These are phyloP conservation scores for Silurus aristotelis DNA, from an alignment of 2,797 vertebrate species.

Conservation along the genomic window DNA sequence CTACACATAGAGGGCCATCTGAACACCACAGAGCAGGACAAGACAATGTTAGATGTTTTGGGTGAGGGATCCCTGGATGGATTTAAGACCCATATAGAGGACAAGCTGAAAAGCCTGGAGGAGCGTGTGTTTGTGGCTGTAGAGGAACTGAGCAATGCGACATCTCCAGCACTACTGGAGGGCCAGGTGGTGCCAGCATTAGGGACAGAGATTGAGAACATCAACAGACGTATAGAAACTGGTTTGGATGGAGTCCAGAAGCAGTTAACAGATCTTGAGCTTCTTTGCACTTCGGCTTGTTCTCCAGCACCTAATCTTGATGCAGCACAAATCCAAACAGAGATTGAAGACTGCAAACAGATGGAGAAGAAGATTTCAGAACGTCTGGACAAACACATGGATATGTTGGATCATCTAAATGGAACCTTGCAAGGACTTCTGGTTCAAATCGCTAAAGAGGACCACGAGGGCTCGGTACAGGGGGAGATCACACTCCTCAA, in stretches of 20 bases:
- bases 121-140: conserved; percentile 83
- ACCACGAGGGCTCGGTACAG: conserved; percentile 75
- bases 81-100: conserved; percentile 82
- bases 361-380: conserved; percentile 77
- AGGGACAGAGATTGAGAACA: conserved; percentile 82
- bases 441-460: conserved; percentile 78
- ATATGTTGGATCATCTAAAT: conserved; percentile 81
- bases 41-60: conserved; percentile 60
- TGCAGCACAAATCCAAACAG: conserved; percentile 58
- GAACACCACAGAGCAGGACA: conserved; percentile 77
- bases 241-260: conserved; percentile 84
- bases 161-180: conserved; percentile 74
- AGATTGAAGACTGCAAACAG: conserved; percentile 64
- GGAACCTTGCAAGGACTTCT: conserved; percentile 83
- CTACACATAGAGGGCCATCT: conserved; percentile 82
- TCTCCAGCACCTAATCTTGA: conserved; percentile 73
- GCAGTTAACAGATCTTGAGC: conserved; percentile 83
- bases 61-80: conserved; percentile 74
- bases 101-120: conserved; percentile 88
- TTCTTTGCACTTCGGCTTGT: conserved; percentile 85
- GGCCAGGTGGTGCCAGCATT: conserved; percentile 81
- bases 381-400: conserved; percentile 79
- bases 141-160: conserved; percentile 81
- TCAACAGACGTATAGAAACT: conserved; percentile 75
- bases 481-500: conserved; percentile 96